Conservation (phyloP, 2,113 vertebrate genomes). For the Rattus rattus region DNA sequence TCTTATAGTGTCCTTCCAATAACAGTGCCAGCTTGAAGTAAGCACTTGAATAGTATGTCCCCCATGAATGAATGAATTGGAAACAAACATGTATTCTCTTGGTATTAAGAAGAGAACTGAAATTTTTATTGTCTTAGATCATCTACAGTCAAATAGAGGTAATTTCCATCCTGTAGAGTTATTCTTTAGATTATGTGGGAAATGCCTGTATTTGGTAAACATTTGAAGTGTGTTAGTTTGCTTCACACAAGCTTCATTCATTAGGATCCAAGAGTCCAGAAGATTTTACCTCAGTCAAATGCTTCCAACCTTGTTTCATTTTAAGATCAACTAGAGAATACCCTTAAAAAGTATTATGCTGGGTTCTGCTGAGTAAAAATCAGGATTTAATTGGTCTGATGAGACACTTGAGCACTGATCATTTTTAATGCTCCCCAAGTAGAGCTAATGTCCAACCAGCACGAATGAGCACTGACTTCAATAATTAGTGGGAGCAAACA, state of each 20-base stretch:
- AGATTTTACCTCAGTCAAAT: conserved; percentile 11
- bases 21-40: too few species aligned
- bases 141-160: neutral
- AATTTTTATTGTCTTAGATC: neutral
- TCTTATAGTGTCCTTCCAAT: neutral
- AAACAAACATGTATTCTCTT: neutral
- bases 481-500: neutral
- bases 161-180: neutral
- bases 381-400: conserved; percentile 43
- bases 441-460: neutral
- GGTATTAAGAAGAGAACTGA: neutral
- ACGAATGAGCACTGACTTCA: conserved; percentile 38
- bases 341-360: neutral
- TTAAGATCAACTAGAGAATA: conserved; percentile 41
- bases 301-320: neutral
- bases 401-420: neutral
- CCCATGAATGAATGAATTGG: neutral
- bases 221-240: neutral
- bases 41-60: neutral
- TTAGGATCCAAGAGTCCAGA: neutral
- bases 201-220: neutral
- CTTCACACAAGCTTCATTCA: conserved; percentile 29
- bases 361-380: neutral
- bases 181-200: neutral
- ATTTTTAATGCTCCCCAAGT: conserved; percentile 55